Percentiles rank a stretch among this genome's conserved stretches.
phyloP scores from a whole-genome alignment of 1,140 invertebrate species.

The Parapsyche elsis region DNA sequence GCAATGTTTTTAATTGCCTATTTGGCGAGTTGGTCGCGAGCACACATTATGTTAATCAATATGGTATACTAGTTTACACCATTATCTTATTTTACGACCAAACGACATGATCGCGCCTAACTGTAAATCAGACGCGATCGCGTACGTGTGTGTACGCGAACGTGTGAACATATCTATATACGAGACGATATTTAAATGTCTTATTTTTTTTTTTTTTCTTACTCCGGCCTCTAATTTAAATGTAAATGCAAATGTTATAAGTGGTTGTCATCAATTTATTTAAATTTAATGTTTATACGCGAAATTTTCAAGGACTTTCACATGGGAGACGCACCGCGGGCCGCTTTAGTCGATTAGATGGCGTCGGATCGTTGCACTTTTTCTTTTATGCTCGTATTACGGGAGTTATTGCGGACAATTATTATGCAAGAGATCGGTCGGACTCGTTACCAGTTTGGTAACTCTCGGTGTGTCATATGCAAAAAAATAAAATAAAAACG shows the following conservation, averaged over 20 bases:
- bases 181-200: slow-evolving; percentile 8
- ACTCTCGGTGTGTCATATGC: neutral
- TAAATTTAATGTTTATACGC: slow-evolving; percentile 34
- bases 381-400: neutral
- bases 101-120: slow-evolving; percentile 8
- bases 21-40: slow-evolving; percentile 19
- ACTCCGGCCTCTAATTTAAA: neutral
- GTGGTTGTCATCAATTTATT: slow-evolving; percentile 33
- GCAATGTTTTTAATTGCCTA: slow-evolving; percentile 26
- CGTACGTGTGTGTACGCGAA: neutral
- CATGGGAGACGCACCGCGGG: neutral
- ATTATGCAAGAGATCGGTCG: neutral
- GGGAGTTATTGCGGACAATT: neutral
- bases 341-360: neutral
- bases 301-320: slow-evolving; percentile 28
- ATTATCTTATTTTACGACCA: slow-evolving; percentile 27
- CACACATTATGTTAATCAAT: slow-evolving; percentile 30
- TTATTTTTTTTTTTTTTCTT: neutral
- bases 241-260: slow-evolving; percentile 32
- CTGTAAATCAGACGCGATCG: slow-evolving; percentile 20
- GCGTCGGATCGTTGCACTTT: neutral
- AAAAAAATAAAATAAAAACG: neutral
- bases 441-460: slow-evolving; percentile 2
- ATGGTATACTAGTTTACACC: slow-evolving; percentile 32
- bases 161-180: slow-evolving; percentile 4